Percentiles rank a stretch among this genome's conserved stretches.
These are phyloP conservation scores for Plotosus lineatus DNA, from an alignment of 2,113 vertebrate genomes.

Conservation along the genomic window DNA sequence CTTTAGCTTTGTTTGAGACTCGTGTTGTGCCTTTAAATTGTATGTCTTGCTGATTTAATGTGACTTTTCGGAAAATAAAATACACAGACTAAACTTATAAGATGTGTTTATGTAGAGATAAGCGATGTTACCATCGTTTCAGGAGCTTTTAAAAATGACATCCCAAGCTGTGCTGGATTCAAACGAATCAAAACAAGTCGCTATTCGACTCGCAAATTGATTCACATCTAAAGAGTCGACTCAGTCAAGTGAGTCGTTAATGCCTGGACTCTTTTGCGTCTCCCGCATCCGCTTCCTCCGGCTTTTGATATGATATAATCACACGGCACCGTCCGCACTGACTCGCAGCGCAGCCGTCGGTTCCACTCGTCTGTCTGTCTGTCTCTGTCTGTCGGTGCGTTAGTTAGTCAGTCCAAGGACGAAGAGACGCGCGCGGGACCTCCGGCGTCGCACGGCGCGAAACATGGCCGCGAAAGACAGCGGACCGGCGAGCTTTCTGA, in stretches of 20 bases:
- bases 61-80: not conserved
- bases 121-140: not conserved
- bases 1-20: not conserved
- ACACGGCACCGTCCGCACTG: slow-evolving; percentile 26
- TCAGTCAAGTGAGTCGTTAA: slow-evolving; percentile 18
- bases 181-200: not conserved
- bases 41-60: not conserved
- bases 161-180: no score
- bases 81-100: not conserved
- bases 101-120: not conserved
- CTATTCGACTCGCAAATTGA: not conserved
- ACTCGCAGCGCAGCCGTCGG: not conserved
- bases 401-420: slow-evolving; percentile 63
- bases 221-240: slow-evolving; percentile 5
- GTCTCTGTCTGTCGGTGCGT: no score
- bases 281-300: slow-evolving; percentile 23
- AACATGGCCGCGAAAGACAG: slow-evolving; percentile 73
- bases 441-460: slow-evolving; percentile 8
- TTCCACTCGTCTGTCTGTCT: slow-evolving; percentile 47
- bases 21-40: not conserved
- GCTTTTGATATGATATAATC: slow-evolving; percentile 44
- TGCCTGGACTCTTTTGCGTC: not conserved
- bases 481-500: slow-evolving; percentile 60
- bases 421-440: slow-evolving; percentile 58
- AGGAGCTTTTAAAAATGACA: rapidly evolving